Percentiles rank a stretch among this genome's conserved stretches.
Conservation (phyloP, 1,140 invertebrate species). For the Delia radicum region DNA sequence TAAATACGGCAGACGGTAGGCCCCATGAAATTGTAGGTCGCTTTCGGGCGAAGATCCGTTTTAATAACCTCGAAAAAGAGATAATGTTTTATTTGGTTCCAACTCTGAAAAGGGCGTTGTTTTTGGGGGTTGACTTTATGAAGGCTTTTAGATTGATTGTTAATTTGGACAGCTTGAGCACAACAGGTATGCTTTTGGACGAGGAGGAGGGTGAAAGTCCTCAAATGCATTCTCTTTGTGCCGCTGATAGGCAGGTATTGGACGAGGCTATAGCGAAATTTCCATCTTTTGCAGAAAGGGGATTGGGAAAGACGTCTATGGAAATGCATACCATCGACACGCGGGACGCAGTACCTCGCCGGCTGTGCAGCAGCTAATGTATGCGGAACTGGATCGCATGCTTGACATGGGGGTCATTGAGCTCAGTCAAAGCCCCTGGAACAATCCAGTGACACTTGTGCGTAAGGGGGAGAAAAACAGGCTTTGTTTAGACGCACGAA, state of each 20-base stretch:
- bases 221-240: neutral
- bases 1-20: neutral
- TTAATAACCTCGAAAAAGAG: neutral
- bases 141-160: neutral
- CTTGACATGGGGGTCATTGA: neutral
- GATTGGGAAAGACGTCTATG: neutral
- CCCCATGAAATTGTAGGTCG: neutral
- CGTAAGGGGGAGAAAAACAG: constrained; percentile 4
- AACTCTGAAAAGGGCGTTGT: neutral
- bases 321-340: neutral
- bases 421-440: neutral
- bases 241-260: neutral
- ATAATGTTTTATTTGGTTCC: neutral
- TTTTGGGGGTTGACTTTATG: neutral
- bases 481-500: neutral
- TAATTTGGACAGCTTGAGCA: neutral
- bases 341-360: neutral
- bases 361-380: neutral
- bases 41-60: neutral
- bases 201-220: neutral
- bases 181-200: neutral
- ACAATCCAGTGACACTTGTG: neutral
- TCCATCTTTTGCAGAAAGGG: neutral
- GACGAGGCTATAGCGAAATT: neutral
- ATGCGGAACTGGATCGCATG: neutral